phyloP scores from a whole-genome alignment of 2,113 vertebrate genomes.

The Neogobius melanostomus region DNA sequence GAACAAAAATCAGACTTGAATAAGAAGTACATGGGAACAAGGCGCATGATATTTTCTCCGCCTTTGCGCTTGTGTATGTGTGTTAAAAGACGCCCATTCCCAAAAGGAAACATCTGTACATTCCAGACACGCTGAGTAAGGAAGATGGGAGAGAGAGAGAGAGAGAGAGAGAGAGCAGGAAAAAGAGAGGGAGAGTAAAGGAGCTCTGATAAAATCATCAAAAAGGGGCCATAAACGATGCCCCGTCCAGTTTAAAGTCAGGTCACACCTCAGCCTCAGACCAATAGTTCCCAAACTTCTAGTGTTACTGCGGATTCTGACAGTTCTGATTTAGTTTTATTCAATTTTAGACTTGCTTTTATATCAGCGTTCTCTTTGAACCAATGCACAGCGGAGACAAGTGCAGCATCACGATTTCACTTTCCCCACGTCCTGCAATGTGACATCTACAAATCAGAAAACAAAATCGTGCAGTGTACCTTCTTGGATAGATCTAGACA shows the following conservation, averaged over 20 bases:
- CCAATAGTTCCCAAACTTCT: background rate
- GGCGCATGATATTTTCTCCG: conserved; percentile 8
- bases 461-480: too few relatives aligned
- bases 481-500: too few relatives aligned
- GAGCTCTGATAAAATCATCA: conserved; percentile 61
- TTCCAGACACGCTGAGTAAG: conserved; percentile 96
- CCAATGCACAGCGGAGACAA: background rate
- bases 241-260: conserved; percentile 35
- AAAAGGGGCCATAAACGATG: conserved; percentile 24
- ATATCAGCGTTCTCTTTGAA: background rate
- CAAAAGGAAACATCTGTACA: conserved; percentile 97
- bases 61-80: conserved; percentile 49
- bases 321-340: background rate
- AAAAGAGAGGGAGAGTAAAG: conserved; percentile 13
- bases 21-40: conserved; percentile 25
- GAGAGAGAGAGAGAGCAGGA: conserved; percentile 12
- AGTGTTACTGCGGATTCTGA: background rate
- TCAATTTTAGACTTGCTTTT: background rate
- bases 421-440: too few relatives aligned
- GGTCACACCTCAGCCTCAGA: conserved; percentile 38
- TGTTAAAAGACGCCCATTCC: conserved; percentile 75
- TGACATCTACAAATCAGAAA: too few relatives aligned
- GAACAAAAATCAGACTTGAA: background rate
- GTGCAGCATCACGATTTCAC: too few relatives aligned
- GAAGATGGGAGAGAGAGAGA: conserved; percentile 50